Percentiles rank a stretch among this genome's conserved stretches.
Conservation (phyloP, 2,113 vertebrate species). For the Eubucco bourcierii region DNA sequence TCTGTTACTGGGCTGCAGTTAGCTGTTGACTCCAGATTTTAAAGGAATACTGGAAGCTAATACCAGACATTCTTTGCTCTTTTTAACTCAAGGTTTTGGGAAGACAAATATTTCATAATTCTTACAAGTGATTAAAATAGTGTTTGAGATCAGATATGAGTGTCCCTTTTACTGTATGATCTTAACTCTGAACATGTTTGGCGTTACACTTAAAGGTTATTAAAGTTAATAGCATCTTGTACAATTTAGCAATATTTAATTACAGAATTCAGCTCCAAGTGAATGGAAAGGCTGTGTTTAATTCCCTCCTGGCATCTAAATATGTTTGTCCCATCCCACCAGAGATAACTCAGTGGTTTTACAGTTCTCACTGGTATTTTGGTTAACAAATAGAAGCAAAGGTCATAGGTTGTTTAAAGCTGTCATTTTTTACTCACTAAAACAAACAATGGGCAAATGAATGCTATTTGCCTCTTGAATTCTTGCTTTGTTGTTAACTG, state of each 20-base stretch:
- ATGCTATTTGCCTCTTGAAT: neutral
- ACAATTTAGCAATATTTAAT: constrained; percentile 14
- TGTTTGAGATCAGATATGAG: neutral
- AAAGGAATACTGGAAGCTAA: neutral
- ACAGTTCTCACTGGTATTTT: neutral
- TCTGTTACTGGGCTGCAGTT: neutral
- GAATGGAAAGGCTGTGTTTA: neutral
- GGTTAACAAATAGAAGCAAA: neutral
- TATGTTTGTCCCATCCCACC: neutral
- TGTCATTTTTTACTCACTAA: neutral
- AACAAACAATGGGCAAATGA: neutral
- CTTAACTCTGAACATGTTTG: neutral
- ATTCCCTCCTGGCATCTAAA: neutral
- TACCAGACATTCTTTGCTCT: neutral
- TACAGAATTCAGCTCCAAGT: neutral
- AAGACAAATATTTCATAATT: neutral
- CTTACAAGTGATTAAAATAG: neutral
- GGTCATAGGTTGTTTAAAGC: neutral
- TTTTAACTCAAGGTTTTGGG: neutral
- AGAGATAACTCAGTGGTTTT: neutral
- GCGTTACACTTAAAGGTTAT: neutral
- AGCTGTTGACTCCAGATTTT: neutral
- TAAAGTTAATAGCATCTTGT: neutral
- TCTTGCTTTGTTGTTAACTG: neutral
- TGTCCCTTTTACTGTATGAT: neutral